A percentile compares a stretch with the other conserved stretches of the same genome.
Evolutionary conservation across 1,140 invertebrate species (phyloP).

Genomic region (Aphelinus certus): DNA sequence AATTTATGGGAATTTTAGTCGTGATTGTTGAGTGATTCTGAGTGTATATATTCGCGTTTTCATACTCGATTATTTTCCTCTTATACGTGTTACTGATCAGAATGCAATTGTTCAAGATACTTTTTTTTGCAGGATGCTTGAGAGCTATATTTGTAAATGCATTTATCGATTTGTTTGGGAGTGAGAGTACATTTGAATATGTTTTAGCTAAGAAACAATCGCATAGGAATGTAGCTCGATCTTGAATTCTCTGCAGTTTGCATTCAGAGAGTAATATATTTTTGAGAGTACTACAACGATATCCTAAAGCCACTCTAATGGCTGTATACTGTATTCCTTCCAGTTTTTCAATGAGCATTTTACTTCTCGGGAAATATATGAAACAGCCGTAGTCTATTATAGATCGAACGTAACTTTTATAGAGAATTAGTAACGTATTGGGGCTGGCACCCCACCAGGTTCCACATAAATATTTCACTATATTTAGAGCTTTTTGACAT

Average conservation of each 20-base stretch:
- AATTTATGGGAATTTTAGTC: no score
- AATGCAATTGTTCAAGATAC: background rate
- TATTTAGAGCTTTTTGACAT: slow-evolving; percentile 3
- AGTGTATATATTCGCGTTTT: no score
- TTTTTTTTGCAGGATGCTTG: background rate
- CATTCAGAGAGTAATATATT: slow-evolving; percentile 3
- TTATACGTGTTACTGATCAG: no score
- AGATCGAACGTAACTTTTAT: background rate
- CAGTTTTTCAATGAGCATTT: background rate
- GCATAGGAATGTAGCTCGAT: background rate
- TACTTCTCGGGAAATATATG: background rate
- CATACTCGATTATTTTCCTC: no score
- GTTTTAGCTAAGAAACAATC: background rate
- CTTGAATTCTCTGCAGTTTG: background rate
- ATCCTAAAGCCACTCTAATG: slow-evolving; percentile 6
- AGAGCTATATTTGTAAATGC: background rate
- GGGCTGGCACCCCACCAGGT: slow-evolving; percentile 11
- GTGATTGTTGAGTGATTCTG: no score
- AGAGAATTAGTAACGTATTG: background rate
- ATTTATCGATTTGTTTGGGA: no score
- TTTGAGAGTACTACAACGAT: background rate
- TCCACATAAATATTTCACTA: slow-evolving; percentile 13
- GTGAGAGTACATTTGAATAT: background rate
- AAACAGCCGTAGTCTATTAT: slow-evolving; percentile 10
- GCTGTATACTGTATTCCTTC: slow-evolving; percentile 17